Evolutionary conservation across 2,888 invertebrate genomes (phyloP).

Genomic region (Heteropelma amictum): DNA sequence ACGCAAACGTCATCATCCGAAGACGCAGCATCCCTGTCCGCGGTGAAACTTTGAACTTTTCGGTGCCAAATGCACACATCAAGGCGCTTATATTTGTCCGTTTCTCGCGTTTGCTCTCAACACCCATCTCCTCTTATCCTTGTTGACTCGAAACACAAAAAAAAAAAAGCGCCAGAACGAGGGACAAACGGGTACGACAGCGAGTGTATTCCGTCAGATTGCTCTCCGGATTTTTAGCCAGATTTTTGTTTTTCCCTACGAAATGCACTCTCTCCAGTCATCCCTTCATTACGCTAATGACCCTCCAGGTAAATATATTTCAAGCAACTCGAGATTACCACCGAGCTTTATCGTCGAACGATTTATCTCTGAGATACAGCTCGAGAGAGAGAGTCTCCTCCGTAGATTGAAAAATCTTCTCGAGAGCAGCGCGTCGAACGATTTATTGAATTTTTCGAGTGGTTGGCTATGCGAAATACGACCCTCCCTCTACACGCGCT

Average conservation of each 20-base stretch:
- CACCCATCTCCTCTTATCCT: too few species aligned
- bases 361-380: slow-evolving; percentile 7
- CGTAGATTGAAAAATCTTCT: slow-evolving; percentile 26
- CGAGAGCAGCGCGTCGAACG: slow-evolving; percentile 15
- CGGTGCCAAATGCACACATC: too few species aligned
- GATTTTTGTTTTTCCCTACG: background rate
- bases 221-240: background rate
- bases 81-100: too few species aligned
- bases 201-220: too few species aligned
- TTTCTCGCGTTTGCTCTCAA: too few species aligned
- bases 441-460: slow-evolving; percentile 49
- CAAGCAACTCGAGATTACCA: background rate
- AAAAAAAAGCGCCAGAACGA: background rate
- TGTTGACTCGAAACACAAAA: too few species aligned
- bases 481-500: background rate
- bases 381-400: background rate
- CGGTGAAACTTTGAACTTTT: too few species aligned
- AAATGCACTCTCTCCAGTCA: background rate
- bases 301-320: slow-evolving; percentile 1
- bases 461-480: slow-evolving; percentile 22
- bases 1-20: too few species aligned
- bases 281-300: background rate
- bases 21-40: too few species aligned
- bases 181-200: background rate
- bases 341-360: background rate